phyloP scores from a whole-genome alignment of 2,113 vertebrate species.

The Grantiella picta region DNA sequence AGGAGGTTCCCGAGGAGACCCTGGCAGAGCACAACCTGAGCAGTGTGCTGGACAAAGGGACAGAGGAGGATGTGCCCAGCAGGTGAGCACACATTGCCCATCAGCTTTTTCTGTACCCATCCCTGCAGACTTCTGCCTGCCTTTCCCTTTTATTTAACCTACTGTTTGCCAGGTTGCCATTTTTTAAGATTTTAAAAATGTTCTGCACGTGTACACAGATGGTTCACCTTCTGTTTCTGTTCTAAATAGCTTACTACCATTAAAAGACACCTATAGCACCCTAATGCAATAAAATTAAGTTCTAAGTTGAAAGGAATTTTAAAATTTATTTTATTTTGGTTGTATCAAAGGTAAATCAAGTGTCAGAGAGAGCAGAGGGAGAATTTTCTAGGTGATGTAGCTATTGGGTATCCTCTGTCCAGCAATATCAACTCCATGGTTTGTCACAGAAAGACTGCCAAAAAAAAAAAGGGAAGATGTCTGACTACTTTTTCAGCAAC shows the following conservation, averaged over 20 bases:
- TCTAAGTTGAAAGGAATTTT: background rate
- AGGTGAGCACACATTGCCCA: conserved; percentile 72
- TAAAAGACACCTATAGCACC: background rate
- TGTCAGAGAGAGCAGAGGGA: background rate
- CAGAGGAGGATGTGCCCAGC: conserved; percentile 84
- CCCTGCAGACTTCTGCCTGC: background rate
- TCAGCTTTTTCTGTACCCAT: background rate
- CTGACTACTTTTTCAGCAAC: background rate
- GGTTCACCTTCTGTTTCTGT: background rate
- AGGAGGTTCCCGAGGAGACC: conserved; percentile 96
- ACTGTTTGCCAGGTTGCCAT: rapidly evolving
- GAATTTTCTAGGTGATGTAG: background rate
- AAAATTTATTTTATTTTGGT: background rate
- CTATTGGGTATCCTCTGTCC: background rate
- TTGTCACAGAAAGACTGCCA: background rate
- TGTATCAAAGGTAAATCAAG: background rate
- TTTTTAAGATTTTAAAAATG: background rate
- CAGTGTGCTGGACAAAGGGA: conserved; percentile 88
- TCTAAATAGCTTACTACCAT: background rate
- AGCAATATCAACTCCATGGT: background rate
- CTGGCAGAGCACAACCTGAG: conserved; percentile 96
- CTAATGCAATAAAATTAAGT: background rate
- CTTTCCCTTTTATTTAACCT: background rate
- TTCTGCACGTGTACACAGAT: background rate
- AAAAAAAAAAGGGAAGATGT: no score